phyloP scores from a whole-genome alignment of 2,888 invertebrate genomes.

The Trissolcus japonicus region DNA sequence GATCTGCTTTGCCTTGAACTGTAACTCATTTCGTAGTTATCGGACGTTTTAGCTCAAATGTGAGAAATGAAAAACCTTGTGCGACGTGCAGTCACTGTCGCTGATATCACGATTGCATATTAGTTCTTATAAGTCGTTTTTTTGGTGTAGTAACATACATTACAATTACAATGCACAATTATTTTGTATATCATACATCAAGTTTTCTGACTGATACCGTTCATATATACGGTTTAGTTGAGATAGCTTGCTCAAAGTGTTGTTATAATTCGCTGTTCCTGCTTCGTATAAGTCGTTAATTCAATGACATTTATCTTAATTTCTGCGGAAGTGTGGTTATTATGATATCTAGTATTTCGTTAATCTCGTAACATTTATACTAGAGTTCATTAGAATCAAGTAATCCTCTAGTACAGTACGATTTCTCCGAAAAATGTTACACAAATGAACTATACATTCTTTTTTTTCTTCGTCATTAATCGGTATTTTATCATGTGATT shows the following conservation, averaged over 20 bases:
- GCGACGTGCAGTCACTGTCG: conserved; percentile 3
- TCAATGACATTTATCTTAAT: conserved; percentile 45
- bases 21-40: no score
- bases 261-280: conserved; percentile 24
- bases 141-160: conserved; percentile 47
- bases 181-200: conserved; percentile 38
- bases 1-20: no score
- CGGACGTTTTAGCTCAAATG: neutral
- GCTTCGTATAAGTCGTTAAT: conserved; percentile 28
- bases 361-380: conserved; percentile 35
- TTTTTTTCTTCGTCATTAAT: conserved; percentile 9
- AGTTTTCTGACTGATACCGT: conserved; percentile 26
- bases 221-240: conserved; percentile 23
- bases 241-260: conserved; percentile 6
- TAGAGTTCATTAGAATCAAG: conserved; percentile 19
- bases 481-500: neutral
- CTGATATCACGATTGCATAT: conserved; percentile 26
- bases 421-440: conserved; percentile 19
- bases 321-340: conserved; percentile 40
- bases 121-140: conserved; percentile 31
- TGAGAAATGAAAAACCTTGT: conserved; percentile 10
- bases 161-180: conserved; percentile 52
- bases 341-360: conserved; percentile 29
- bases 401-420: conserved; percentile 32
- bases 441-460: neutral